These are phyloP conservation scores for Copidosoma floridanum DNA, from an alignment of 1,140 invertebrate species.

Conservation along the genomic window DNA sequence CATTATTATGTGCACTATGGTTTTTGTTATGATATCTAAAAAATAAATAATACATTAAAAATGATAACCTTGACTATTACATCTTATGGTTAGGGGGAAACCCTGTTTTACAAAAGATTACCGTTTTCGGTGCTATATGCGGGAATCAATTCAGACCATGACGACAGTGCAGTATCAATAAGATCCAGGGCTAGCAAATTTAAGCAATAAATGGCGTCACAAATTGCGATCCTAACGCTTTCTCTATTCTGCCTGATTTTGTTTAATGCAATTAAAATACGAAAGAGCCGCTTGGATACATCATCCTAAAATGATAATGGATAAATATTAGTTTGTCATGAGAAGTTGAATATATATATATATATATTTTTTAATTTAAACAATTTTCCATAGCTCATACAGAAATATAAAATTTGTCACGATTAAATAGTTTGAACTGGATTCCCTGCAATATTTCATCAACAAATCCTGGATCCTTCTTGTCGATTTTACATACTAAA, in stretches of 20 bases:
- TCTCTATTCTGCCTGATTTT: slow-evolving; percentile 48
- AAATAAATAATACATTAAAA: too few species aligned
- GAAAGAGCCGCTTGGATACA: slow-evolving; percentile 32
- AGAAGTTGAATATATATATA: too few species aligned
- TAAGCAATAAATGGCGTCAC: slow-evolving; percentile 48
- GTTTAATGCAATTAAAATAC: slow-evolving; percentile 39
- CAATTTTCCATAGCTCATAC: not conserved
- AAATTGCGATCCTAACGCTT: slow-evolving; percentile 45
- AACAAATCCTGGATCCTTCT: slow-evolving; percentile 31
- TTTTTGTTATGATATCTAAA: slow-evolving; percentile 42
- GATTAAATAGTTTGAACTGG: slow-evolving; percentile 41
- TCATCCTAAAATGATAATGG: slow-evolving; percentile 34
- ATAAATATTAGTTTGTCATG: slow-evolving; percentile 15
- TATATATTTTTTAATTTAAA: too few species aligned
- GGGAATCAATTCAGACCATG: slow-evolving; percentile 51
- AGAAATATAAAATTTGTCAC: slow-evolving; percentile 11
- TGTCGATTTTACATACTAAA: slow-evolving; percentile 38
- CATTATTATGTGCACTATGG: slow-evolving; percentile 39
- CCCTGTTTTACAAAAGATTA: slow-evolving; percentile 30
- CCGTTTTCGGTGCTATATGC: slow-evolving; percentile 32
- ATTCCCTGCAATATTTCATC: slow-evolving; percentile 37
- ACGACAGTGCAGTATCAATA: slow-evolving; percentile 39
- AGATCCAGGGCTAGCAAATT: slow-evolving; percentile 34
- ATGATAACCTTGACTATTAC: too few species aligned
- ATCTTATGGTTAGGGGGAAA: too few species aligned